Percentiles rank a stretch among this genome's conserved stretches.
Evolutionary conservation across 2,797 vertebrate species (phyloP).

Genomic region (Fringilla coelebs): DNA sequence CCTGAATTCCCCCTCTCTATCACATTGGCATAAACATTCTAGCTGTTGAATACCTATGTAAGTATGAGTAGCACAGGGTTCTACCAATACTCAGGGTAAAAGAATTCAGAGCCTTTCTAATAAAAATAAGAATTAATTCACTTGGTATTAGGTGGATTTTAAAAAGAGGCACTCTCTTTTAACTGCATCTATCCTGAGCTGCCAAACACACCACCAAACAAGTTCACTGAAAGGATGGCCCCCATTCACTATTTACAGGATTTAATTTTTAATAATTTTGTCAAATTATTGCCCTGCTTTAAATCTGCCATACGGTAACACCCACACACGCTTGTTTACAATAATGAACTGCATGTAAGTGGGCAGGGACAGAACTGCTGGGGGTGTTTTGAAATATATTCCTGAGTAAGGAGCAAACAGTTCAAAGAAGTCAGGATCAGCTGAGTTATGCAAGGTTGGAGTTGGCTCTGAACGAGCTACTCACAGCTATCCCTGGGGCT

Average conservation of each 20-base stretch:
- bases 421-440: not conserved
- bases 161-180: not conserved
- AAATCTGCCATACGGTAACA: not conserved
- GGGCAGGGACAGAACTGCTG: not conserved
- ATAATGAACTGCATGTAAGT: not conserved
- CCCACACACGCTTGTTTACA: not conserved
- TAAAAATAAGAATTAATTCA: not conserved
- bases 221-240: not conserved
- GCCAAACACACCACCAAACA: not conserved
- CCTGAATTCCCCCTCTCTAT: not conserved
- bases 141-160: not conserved
- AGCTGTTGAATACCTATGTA: not conserved
- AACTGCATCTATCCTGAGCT: not conserved
- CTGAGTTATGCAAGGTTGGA: not conserved
- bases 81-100: not conserved
- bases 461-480: slow-evolving; percentile 54
- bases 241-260: not conserved
- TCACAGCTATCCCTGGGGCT: slow-evolving; percentile 96
- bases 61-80: not conserved
- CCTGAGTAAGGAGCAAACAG: not conserved
- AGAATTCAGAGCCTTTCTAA: not conserved
- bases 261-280: not conserved
- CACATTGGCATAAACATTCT: not conserved
- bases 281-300: not conserved
- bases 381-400: not conserved